Evolutionary conservation across 1,140 invertebrate species (phyloP).

Genomic region (Drosophila parvula): DNA sequence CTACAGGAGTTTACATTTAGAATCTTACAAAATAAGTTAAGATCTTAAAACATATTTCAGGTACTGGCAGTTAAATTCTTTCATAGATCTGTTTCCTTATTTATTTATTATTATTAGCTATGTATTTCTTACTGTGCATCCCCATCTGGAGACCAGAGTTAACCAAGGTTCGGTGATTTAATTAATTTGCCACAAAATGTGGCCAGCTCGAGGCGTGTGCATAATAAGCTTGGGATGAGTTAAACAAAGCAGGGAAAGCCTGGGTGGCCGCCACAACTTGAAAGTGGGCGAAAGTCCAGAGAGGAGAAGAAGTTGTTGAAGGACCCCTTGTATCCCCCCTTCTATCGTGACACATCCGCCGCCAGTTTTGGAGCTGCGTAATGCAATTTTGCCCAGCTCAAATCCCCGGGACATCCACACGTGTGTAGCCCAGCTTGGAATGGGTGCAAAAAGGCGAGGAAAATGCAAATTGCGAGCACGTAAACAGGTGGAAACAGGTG

Average conservation of each 20-base stretch:
- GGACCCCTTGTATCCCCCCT: neutral
- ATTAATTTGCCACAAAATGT: constrained; percentile 80
- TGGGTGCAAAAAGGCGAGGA: constrained; percentile 2
- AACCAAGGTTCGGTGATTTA: constrained; percentile 56
- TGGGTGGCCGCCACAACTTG: neutral
- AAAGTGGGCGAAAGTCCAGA: neutral
- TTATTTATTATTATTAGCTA: neutral
- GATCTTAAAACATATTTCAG: neutral
- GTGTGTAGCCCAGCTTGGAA: constrained; percentile 9
- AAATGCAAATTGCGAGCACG: constrained; percentile 67
- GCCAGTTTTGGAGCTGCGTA: constrained; percentile 46
- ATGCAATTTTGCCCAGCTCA: constrained; percentile 57
- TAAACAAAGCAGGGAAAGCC: constrained; percentile 10
- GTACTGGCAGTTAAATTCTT: neutral
- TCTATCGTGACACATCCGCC: constrained; percentile 52
- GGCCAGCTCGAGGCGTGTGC: constrained; percentile 46
- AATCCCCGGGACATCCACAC: constrained; percentile 42
- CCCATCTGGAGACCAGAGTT: constrained; percentile 1
- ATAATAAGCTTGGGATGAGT: constrained; percentile 58
- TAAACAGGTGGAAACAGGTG: constrained; percentile 59
- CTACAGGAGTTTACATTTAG: neutral
- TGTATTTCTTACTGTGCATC: constrained; percentile 6
- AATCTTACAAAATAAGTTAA: neutral
- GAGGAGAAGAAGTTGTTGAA: neutral
- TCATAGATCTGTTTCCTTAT: no score